A percentile compares a stretch with the other conserved stretches of the same genome.
Conservation (phyloP, 2,797 vertebrate genomes). For the Jordanella pulchra region DNA sequence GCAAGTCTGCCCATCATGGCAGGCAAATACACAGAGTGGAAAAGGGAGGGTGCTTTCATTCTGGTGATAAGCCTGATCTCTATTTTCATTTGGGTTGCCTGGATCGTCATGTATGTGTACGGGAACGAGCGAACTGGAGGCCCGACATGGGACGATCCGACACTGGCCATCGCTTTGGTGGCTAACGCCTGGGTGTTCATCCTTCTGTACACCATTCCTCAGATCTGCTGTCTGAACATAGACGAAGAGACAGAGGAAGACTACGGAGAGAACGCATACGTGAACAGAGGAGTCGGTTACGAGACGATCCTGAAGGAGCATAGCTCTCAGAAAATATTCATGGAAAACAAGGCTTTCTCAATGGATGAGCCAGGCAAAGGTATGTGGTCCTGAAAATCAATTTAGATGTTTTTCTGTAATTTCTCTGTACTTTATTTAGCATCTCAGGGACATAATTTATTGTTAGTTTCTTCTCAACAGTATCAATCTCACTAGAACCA, state of each 20-base stretch:
- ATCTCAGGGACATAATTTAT: neutral
- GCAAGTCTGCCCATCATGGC: constrained; percentile 77
- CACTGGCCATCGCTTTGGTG: constrained; percentile 88
- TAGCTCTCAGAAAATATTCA: constrained; percentile 86
- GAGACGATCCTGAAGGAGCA: constrained; percentile 95
- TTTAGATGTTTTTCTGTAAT: neutral
- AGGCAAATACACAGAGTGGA: constrained; percentile 83
- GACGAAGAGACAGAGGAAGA: constrained; percentile 67
- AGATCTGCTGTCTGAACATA: constrained; percentile 81
- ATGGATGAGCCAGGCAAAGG: constrained; percentile 91
- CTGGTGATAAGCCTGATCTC: constrained; percentile 80
- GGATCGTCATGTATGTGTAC: constrained; percentile 91
- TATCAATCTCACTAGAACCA: neutral
- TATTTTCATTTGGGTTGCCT: constrained; percentile 87
- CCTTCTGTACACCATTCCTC: constrained; percentile 85
- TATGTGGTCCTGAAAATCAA: constrained; percentile 55
- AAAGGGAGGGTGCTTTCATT: constrained; percentile 78
- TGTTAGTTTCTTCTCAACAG: neutral
- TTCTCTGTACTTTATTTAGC: neutral
- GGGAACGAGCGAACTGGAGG: constrained; percentile 76
- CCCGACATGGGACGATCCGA: constrained; percentile 88
- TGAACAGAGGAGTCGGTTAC: constrained; percentile 85
- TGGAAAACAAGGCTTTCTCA: constrained; percentile 97
- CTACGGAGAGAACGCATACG: constrained; percentile 80
- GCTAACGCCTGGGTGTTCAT: constrained; percentile 88